Evolutionary conservation across 2,113 vertebrate species (phyloP).

Genomic region (Machaerirhynchus nigripectus): DNA sequence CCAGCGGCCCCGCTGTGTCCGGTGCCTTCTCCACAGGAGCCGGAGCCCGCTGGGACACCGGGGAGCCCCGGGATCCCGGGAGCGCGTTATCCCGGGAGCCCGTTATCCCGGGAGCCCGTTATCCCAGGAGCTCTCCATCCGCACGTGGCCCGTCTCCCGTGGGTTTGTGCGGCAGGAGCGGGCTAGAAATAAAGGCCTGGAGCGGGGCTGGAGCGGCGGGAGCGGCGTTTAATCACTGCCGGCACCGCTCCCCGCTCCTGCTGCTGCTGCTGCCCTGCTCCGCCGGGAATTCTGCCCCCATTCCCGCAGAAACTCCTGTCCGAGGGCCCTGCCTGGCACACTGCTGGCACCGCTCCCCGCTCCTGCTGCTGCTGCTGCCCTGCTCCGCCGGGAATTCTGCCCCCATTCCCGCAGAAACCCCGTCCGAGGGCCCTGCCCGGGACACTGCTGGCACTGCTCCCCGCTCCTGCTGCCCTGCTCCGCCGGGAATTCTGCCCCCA

Average conservation of each 20-base stretch:
- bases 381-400: no score
- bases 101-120: no score
- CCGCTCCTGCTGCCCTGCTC: no score
- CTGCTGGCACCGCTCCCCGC: no score
- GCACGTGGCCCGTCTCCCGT: background rate
- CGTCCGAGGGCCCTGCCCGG: background rate
- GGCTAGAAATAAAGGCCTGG: background rate
- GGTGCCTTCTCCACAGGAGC: accelerated
- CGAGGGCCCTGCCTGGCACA: accelerated
- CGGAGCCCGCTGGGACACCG: accelerated
- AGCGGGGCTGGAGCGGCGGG: background rate
- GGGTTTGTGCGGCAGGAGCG: accelerated
- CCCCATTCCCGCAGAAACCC: no score
- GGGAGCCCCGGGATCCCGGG: accelerated
- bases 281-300: background rate
- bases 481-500: no score
- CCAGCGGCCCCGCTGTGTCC: accelerated
- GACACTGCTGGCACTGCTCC: no score
- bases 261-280: background rate
- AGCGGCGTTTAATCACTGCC: background rate
- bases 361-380: no score
- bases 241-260: background rate
- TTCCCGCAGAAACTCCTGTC: background rate
- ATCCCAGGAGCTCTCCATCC: background rate
- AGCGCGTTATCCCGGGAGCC: no score